phyloP scores from a whole-genome alignment of 2,888 invertebrate genomes.

The Augiades crinisus region DNA sequence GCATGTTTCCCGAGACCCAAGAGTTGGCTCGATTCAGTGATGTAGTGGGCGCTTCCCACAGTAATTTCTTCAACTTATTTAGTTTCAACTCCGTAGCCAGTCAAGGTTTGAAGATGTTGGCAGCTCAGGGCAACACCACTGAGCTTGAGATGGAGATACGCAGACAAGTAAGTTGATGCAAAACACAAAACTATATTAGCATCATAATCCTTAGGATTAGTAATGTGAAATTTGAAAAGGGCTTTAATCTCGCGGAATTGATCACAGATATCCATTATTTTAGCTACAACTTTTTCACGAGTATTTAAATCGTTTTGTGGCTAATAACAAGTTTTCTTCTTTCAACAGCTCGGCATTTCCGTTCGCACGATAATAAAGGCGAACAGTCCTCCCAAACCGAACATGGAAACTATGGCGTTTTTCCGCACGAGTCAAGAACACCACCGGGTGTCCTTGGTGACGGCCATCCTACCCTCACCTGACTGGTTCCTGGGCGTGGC shows the following conservation, averaged over 20 bases:
- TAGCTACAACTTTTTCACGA: too few species aligned
- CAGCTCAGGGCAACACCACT: constrained; percentile 73
- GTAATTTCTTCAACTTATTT: constrained; percentile 54
- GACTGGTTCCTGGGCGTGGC: constrained; percentile 98
- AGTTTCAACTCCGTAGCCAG: constrained; percentile 57
- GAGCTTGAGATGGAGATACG: constrained; percentile 64
- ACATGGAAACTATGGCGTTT: constrained; percentile 52
- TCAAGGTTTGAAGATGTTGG: constrained; percentile 59
- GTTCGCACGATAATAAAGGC: constrained; percentile 71
- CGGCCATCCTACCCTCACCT: constrained; percentile 83
- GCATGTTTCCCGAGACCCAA: constrained; percentile 49
- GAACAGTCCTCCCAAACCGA: constrained; percentile 51
- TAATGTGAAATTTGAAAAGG: too few species aligned
- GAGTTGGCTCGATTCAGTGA: constrained; percentile 62
- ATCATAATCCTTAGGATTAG: too few species aligned
- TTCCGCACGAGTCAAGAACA: constrained; percentile 59
- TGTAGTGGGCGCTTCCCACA: constrained; percentile 70
- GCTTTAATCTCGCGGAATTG: too few species aligned
- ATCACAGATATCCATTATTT: too few species aligned
- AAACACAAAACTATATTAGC: too few species aligned
- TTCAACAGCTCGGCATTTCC: constrained; percentile 47
- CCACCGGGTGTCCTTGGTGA: constrained; percentile 62
- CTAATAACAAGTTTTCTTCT: too few species aligned
- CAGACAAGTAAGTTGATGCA: constrained; percentile 43
- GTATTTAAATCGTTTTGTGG: too few species aligned